A percentile compares a stretch with the other conserved stretches of the same genome.
These are phyloP conservation scores for Ambastaia sidthimunki DNA, from an alignment of 2,797 vertebrate genomes.

Conservation along the genomic window DNA sequence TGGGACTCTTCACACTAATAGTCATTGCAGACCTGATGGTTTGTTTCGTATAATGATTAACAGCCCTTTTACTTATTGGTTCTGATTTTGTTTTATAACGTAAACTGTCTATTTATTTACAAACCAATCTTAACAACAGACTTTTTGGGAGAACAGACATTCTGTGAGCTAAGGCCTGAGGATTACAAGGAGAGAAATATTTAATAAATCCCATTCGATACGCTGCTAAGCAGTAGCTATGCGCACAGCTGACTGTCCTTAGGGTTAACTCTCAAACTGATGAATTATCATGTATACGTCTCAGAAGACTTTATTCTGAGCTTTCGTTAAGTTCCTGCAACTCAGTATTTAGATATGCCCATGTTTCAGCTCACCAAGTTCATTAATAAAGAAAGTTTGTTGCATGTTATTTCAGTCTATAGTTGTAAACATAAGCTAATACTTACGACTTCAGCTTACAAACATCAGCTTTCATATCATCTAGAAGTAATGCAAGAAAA, in stretches of 20 bases:
- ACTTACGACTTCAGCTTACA: too few relatives aligned
- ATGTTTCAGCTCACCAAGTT: too few relatives aligned
- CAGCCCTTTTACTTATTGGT: not conserved
- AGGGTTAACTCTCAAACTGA: not conserved
- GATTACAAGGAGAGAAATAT: constrained; percentile 27
- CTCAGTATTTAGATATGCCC: too few relatives aligned
- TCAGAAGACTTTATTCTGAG: not conserved
- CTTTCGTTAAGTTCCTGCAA: too few relatives aligned
- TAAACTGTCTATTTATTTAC: too few relatives aligned
- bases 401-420: too few relatives aligned
- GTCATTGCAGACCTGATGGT: not conserved
- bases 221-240: not conserved
- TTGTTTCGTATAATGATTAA: not conserved
- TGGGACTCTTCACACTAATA: not conserved
- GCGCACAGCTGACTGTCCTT: not conserved
- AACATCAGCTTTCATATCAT: not conserved
- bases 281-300: not conserved
- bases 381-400: too few relatives aligned
- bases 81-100: too few relatives aligned
- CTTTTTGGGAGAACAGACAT: not conserved
- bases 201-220: constrained; percentile 6
- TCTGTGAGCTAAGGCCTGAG: not conserved
- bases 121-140: too few relatives aligned
- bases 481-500: not conserved
- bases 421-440: too few relatives aligned